These are phyloP conservation scores for Drosophila nigricruria DNA, from an alignment of 2,888 invertebrate genomes.

Conservation along the genomic window DNA sequence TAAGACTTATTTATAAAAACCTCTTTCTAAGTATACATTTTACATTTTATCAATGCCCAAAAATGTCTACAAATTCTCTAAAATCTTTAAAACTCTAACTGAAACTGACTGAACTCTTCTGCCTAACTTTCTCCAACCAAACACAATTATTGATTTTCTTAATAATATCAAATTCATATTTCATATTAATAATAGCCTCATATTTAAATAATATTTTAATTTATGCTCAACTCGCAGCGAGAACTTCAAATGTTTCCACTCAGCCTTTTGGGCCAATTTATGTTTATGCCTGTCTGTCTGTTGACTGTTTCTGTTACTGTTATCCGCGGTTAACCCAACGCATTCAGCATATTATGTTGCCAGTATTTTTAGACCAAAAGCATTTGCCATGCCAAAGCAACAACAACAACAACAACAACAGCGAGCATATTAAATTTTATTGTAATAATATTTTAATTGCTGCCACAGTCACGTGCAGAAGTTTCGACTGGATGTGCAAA, in stretches of 20 bases:
- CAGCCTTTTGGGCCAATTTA: slow-evolving; percentile 8
- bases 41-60: too few relatives aligned
- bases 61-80: too few relatives aligned
- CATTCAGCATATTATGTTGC: slow-evolving; percentile 54
- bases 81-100: too few relatives aligned
- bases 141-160: too few relatives aligned
- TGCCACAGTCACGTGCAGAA: slow-evolving; percentile 71
- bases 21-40: too few relatives aligned
- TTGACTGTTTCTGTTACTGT: slow-evolving; percentile 48
- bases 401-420: slow-evolving; percentile 16
- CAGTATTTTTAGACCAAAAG: slow-evolving; percentile 36
- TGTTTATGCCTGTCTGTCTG: slow-evolving; percentile 6
- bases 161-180: neutral
- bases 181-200: neutral
- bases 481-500: slow-evolving; percentile 54
- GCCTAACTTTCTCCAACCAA: too few relatives aligned
- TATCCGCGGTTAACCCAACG: slow-evolving; percentile 64
- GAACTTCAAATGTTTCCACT: neutral
- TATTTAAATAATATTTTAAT: slow-evolving; percentile 26
- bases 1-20: too few relatives aligned
- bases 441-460: slow-evolving; percentile 79
- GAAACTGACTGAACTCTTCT: too few relatives aligned
- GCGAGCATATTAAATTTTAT: slow-evolving; percentile 47
- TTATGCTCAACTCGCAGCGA: slow-evolving; percentile 18
- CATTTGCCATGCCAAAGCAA: slow-evolving; percentile 5